phyloP scores from a whole-genome alignment of 2,797 vertebrate genomes.

The Gadopsis bispinosus region DNA sequence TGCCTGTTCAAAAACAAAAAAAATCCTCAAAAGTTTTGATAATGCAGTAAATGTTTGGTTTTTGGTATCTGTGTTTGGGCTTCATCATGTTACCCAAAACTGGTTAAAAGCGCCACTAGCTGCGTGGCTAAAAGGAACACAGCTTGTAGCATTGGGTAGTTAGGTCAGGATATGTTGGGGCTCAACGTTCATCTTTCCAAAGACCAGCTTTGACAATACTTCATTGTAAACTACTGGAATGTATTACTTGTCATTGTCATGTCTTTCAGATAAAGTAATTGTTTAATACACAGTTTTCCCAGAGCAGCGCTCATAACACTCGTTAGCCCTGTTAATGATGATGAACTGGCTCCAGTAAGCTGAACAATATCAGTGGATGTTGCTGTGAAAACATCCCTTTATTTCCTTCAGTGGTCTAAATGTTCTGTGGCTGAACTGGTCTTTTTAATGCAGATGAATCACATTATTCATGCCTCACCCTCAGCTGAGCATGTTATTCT shows the following conservation, averaged over 20 bases:
- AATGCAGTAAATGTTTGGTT: not conserved
- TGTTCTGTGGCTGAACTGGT: conserved; percentile 55
- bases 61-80: not conserved
- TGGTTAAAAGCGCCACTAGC: too few species aligned
- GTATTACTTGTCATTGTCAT: conserved; percentile 16
- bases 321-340: conserved; percentile 70
- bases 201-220: not conserved
- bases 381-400: conserved; percentile 67
- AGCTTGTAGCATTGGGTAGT: not conserved
- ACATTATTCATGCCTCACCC: conserved; percentile 71
- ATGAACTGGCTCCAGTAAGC: conserved; percentile 65
- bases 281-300: conserved; percentile 59
- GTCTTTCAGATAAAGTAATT: conserved; percentile 35
- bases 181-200: conserved; percentile 8
- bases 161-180: not conserved
- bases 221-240: conserved; percentile 20
- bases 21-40: not conserved
- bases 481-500: conserved; percentile 70
- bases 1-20: not conserved
- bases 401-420: conserved; percentile 67
- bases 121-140: not conserved
- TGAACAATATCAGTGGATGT: conserved; percentile 70
- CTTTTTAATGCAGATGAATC: conserved; percentile 68
- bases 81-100: not conserved
- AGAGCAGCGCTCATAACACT: conserved; percentile 39